Evolutionary conservation across 2,113 vertebrate genomes (phyloP), one percentile per base, ranked within the genome.

Genomic region (Alexandromys fortis): DNA sequence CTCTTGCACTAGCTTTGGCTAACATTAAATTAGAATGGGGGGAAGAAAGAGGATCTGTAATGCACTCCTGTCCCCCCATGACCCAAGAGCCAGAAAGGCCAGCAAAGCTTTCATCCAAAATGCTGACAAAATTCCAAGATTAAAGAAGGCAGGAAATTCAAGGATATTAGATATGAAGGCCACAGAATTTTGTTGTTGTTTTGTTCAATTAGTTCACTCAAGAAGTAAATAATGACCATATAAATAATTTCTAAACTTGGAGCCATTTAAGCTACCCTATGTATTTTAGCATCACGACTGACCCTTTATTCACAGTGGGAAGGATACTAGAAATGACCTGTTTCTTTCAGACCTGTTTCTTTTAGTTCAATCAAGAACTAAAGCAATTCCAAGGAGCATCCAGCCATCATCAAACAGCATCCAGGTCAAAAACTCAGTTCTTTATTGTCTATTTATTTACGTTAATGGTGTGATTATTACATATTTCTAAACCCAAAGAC

Each of bases 401-500:
- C 42, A 76, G 45, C 9, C 73, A 87, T 90, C 49, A 72, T 47
- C 93, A 83, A 96, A 83, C 67, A 95, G 45, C 55, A 96, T 6
- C 14, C 26, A 89, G 61, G 45, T 94, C 81, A 81, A 85, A 97
- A 85, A 89, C 73, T 93, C 88, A 88, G 49, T 82, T 67, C 38
- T 85, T 92, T n/a, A 38, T 13, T 95, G n/a, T 93, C 91, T 91
- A 79, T 89, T 97, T 90, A 78, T 87, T 94, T 93, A 95, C 85
- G 73, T 45, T 91, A 96, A 96, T 89, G 61, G 94, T 70, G 81
- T 61, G 45, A 89, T 35, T 95, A 49, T 67, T 93, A 92, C 70
- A 86, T 91, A 95, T 97, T 96, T 94, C 83, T 58, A 95, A 86
- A 89, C 92, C 90, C 96, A 96, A 5, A 86, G 79, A 90, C 96